Conservation (phyloP, 1,140 invertebrate genomes). For the Arion vulgaris region DNA sequence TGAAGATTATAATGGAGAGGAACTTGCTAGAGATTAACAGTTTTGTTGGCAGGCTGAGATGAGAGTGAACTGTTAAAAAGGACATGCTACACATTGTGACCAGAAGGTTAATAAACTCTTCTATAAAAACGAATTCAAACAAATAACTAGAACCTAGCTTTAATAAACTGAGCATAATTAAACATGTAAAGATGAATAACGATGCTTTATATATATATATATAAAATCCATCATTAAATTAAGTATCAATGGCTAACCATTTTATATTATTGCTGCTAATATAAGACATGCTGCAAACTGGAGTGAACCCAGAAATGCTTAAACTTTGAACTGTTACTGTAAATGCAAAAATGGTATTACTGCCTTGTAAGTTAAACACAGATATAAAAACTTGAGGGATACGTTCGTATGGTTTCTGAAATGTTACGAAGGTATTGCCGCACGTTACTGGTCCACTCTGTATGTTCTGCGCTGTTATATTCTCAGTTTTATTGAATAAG, state of each 20-base stretch:
- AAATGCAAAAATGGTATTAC: background rate
- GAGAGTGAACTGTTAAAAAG: too few species aligned
- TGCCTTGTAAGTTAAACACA: background rate
- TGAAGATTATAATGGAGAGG: too few species aligned
- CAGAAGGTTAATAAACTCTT: too few species aligned
- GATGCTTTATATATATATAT: too few species aligned
- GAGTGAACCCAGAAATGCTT: background rate
- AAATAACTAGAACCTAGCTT: too few species aligned
- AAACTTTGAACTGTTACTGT: background rate
- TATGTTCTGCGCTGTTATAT: background rate
- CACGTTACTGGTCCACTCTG: background rate
- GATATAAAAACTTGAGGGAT: background rate
- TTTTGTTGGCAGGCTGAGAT: too few species aligned
- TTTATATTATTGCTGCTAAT: background rate
- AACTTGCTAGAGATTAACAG: too few species aligned
- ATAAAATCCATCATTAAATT: too few species aligned
- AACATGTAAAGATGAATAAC: too few species aligned
- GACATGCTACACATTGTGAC: too few species aligned
- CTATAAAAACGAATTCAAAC: too few species aligned
- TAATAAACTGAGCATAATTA: too few species aligned
- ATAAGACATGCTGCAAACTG: background rate
- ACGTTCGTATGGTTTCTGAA: background rate
- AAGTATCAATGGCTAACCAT: background rate
- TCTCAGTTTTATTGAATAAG: background rate
- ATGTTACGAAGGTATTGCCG: background rate